Evolutionary conservation across 2,888 invertebrate species (phyloP).

Genomic region (Caenorhabditis becei): DNA sequence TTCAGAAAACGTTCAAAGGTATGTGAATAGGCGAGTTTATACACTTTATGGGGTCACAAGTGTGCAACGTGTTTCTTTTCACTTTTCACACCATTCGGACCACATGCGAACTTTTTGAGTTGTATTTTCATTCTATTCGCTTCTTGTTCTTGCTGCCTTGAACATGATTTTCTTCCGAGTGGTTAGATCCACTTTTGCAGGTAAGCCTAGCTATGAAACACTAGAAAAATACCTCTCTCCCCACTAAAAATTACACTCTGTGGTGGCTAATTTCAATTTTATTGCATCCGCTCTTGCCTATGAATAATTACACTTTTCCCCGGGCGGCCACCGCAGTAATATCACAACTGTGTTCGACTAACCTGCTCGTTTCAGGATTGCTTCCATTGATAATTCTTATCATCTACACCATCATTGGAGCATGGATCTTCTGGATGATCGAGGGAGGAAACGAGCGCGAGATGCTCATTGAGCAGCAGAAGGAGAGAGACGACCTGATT

Average conservation of each 20-base stretch:
- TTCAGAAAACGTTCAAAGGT: constrained; percentile 65
- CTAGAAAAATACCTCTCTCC: too few species aligned
- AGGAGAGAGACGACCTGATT: constrained; percentile 72
- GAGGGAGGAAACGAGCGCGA: constrained; percentile 77
- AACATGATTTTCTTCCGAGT: constrained; percentile 23
- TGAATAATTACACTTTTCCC: constrained; percentile 49
- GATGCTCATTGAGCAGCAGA: constrained; percentile 69
- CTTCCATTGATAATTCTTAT: constrained; percentile 71
- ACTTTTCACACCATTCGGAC: neutral
- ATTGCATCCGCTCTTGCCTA: constrained; percentile 9
- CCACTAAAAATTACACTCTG: neutral
- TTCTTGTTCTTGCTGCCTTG: neutral
- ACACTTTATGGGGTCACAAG: constrained; percentile 12
- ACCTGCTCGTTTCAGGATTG: constrained; percentile 55
- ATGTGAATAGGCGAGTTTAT: constrained; percentile 12
- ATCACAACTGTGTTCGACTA: constrained; percentile 41
- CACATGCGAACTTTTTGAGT: neutral
- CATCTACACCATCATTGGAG: constrained; percentile 76
- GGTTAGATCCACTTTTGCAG: constrained; percentile 4
- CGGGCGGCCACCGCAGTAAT: constrained; percentile 46
- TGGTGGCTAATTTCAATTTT: constrained; percentile 6
- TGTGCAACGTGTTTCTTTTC: constrained; percentile 18
- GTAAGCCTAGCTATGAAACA: neutral
- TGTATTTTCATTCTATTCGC: neutral
- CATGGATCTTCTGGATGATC: constrained; percentile 72